Conservation (phyloP, 2,113 vertebrate genomes). For the Semnornis frantzii region DNA sequence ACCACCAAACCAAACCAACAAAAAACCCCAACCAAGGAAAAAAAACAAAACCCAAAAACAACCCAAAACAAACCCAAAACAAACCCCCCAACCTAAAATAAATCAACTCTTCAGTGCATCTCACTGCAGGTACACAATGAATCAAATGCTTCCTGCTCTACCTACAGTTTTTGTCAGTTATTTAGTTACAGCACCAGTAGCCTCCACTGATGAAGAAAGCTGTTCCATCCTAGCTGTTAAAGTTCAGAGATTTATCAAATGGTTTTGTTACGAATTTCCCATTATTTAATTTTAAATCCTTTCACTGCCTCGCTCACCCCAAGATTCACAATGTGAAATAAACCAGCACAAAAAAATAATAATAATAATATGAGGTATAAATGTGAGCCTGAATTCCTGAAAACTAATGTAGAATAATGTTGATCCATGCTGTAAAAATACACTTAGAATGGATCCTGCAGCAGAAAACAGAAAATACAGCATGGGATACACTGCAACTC, state of each 20-base stretch:
- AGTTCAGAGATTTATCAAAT: constrained; percentile 41
- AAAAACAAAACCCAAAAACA: no score
- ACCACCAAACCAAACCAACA: neutral
- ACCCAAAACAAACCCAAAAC: neutral
- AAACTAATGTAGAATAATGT: neutral
- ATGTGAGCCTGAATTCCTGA: neutral
- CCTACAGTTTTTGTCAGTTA: constrained; percentile 30
- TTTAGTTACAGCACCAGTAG: neutral
- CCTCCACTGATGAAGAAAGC: neutral
- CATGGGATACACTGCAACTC: neutral
- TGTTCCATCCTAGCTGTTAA: neutral
- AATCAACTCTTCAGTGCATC: constrained; percentile 51
- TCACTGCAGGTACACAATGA: neutral
- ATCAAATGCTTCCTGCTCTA: neutral
- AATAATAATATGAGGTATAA: constrained; percentile 18
- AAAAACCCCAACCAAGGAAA: neutral
- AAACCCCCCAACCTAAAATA: neutral
- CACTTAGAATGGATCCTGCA: neutral
- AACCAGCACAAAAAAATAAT: neutral
- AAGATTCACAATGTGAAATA: constrained; percentile 39
- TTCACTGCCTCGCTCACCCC: neutral
- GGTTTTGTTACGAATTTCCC: constrained; percentile 16
- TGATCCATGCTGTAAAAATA: neutral
- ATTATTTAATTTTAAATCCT: constrained; percentile 56
- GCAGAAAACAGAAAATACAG: constrained; percentile 8